Base-by-base conservation (phyloP, 2,797 vertebrate species). In the Aplochiton taeniatus region DNA sequence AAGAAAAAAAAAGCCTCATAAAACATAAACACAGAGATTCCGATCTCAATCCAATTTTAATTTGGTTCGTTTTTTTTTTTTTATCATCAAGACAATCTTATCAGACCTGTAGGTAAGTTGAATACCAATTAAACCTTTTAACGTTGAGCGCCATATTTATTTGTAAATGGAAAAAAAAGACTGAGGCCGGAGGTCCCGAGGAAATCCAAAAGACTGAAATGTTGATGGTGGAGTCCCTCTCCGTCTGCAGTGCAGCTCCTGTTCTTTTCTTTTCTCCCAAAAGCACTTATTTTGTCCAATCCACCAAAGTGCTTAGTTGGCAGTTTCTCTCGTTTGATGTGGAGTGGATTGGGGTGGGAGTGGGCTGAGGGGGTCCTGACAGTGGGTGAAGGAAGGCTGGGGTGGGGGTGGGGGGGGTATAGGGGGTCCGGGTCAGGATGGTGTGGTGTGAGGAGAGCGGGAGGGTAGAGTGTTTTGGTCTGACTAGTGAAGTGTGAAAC, bases 401-500 rank as follows among this genome's bases (percentile, higher is more conserved):
- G 71, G 61, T 56, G 20, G 58, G 65, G 51, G 49, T 55, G 43
- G 76, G 68, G 64, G 74, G 70, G 75, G 78, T 83, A 31, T n/a
- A 31, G 31, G 31, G 31, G 31, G 31, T 31, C 31, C 31, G 6
- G 31, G 6, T 6, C 18, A 17, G 43, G 17, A 47, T 58, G 43
- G 18, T 17, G 57, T 5, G 57, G 76, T 77, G 87, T 84, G 87
- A 85, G 87, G 85, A 50, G 48, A 83, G 78, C 81, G 78, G 83
- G 85, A 84, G 75, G 83, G 75, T 58, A 11, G 19, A 13, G 20
- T 13, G 45, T 58, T 87, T 73, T 46, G 85, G 67, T 75, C 81
- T 79, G 84, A 70, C 82, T 90, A 89, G 86, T 80, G 47, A 71
- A 92, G 93, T 89, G 88, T 94, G 92, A 94, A 95, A 93, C 86